Percentiles rank a stretch among this genome's conserved stretches.
These are phyloP conservation scores for Drosophila lacertosa DNA, from an alignment of 1,140 invertebrate genomes.

Conservation along the genomic window DNA sequence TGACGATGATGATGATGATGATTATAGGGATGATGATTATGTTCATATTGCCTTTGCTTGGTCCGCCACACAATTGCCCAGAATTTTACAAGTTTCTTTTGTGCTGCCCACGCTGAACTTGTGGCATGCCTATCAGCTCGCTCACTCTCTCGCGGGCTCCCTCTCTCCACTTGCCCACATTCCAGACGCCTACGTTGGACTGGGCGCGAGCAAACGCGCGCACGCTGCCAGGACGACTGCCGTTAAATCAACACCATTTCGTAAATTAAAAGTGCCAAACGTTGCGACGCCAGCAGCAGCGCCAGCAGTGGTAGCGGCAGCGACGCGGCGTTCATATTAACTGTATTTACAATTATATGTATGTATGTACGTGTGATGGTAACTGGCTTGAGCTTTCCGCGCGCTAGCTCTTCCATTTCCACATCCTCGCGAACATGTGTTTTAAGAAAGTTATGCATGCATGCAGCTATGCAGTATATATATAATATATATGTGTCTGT, in stretches of 20 bases:
- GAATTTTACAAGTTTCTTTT: slow-evolving; percentile 74
- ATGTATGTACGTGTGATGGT: slow-evolving; percentile 10
- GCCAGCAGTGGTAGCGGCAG: slow-evolving; percentile 25
- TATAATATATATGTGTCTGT: slow-evolving; percentile 14
- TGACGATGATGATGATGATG: slow-evolving; percentile 6
- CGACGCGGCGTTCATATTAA: slow-evolving; percentile 67
- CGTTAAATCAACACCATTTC: slow-evolving; percentile 83
- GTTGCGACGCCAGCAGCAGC: slow-evolving; percentile 41
- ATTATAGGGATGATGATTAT: slow-evolving; percentile 27
- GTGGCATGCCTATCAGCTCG: slow-evolving; percentile 8
- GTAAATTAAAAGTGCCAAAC: slow-evolving; percentile 82
- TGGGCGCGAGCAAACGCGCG: slow-evolving; percentile 7
- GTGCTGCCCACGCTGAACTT: slow-evolving; percentile 38
- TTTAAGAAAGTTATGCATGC: slow-evolving; percentile 9
- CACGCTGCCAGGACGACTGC: slow-evolving; percentile 42
- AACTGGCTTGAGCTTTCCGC: background rate
- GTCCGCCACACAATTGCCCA: slow-evolving; percentile 61
- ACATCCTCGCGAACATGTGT: slow-evolving; percentile 37
- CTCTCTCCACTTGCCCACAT: slow-evolving; percentile 7
- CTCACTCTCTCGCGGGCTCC: slow-evolving; percentile 1
- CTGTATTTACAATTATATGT: slow-evolving; percentile 79
- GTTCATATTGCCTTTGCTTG: slow-evolving; percentile 25
- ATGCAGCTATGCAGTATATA: slow-evolving; percentile 3
- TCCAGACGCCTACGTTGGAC: slow-evolving; percentile 3
- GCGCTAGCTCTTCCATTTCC: slow-evolving; percentile 1